A percentile compares a stretch with the other conserved stretches of the same genome.
phyloP scores from a whole-genome alignment of 2,113 vertebrate species.

The Passer domesticus region DNA sequence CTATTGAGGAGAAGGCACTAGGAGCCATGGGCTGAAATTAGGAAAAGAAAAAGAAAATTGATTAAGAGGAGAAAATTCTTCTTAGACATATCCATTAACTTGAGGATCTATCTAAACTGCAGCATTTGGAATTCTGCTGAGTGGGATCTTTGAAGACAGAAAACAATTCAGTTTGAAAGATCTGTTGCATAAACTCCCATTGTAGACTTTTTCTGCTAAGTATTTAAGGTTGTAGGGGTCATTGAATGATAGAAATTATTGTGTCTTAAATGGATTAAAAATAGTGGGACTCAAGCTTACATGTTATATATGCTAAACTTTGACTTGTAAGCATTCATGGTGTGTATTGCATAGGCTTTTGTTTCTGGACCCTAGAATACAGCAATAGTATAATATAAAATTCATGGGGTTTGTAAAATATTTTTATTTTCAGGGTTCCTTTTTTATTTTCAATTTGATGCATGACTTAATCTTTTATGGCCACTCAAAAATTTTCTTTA shows the following conservation, averaged over 20 bases:
- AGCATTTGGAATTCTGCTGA: background rate
- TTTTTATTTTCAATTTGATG: background rate
- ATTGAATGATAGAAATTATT: background rate
- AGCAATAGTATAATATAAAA: background rate
- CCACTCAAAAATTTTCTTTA: background rate
- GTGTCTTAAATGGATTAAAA: background rate
- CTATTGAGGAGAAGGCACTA: background rate
- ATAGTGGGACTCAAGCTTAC: background rate
- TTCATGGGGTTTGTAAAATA: background rate
- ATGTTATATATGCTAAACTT: background rate
- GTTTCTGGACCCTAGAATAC: background rate
- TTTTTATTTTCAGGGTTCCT: background rate
- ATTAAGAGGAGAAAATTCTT: background rate
- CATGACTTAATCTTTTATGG: background rate
- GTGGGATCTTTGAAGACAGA: background rate
- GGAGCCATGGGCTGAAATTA: background rate
- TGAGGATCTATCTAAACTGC: background rate
- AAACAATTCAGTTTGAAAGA: background rate
- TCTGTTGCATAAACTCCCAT: background rate
- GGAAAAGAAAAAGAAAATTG: background rate
- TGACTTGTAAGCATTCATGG: background rate
- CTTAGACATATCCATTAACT: background rate
- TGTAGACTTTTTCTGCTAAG: background rate
- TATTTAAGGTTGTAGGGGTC: background rate
- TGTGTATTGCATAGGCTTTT: background rate